Evolutionary conservation across 2,113 vertebrate species (phyloP).

Genomic region (Eulacestoma nigropectus): DNA sequence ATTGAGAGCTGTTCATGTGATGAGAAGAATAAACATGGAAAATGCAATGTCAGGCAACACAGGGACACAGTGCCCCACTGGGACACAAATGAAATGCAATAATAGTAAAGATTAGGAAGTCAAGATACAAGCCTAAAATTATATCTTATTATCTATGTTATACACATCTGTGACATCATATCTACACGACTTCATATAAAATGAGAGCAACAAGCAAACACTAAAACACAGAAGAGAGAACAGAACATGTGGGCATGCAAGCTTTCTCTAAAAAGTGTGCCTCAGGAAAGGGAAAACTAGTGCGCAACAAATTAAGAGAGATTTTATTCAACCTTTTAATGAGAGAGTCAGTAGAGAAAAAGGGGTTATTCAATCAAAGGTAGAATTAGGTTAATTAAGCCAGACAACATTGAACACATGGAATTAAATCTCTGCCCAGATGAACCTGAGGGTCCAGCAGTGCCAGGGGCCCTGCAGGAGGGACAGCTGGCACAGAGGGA

Average conservation of each 20-base stretch:
- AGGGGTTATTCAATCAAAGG: background rate
- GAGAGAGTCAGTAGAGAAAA: background rate
- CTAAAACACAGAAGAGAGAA: background rate
- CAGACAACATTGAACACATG: background rate
- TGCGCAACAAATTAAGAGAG: background rate
- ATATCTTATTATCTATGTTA: background rate
- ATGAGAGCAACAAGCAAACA: background rate
- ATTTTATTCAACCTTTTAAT: constrained; percentile 4
- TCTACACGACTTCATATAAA: background rate
- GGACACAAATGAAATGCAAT: background rate
- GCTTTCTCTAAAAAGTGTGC: background rate
- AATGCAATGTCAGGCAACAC: background rate
- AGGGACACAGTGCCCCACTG: background rate
- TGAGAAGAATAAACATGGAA: background rate
- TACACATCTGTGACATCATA: background rate
- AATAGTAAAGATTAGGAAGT: background rate
- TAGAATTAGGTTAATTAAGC: constrained; percentile 10
- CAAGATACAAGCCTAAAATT: background rate
- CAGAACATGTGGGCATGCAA: accelerated
- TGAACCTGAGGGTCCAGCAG: background rate
- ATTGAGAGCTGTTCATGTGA: background rate
- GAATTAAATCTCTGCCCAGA: background rate
- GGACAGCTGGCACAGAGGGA: background rate
- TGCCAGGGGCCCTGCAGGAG: background rate
- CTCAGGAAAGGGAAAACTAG: background rate